A percentile compares a stretch with the other conserved stretches of the same genome.
phyloP scores from a whole-genome alignment of 2,888 invertebrate species.

The Drosophila flavopinicola region DNA sequence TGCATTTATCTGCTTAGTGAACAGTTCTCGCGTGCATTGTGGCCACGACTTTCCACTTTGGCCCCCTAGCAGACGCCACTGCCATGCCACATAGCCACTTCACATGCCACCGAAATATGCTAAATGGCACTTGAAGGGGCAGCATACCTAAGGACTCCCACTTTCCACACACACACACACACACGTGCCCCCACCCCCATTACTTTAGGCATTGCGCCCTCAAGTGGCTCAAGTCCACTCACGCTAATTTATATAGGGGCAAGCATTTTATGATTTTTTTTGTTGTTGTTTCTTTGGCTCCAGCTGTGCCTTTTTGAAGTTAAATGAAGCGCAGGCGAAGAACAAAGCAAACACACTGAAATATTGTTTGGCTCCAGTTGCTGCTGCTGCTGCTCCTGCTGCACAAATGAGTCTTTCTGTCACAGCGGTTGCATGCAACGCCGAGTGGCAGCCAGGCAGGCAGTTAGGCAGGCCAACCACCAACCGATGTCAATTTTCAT shows the following conservation, averaged over 20 bases:
- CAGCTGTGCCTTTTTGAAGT: constrained; percentile 45
- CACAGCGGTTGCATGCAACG: constrained; percentile 41
- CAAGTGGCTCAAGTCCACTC: constrained; percentile 63
- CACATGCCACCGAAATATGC: constrained; percentile 61
- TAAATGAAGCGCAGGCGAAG: constrained; percentile 61
- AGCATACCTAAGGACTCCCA: constrained; percentile 1
- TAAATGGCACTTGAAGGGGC: constrained; percentile 62
- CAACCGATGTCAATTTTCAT: constrained; percentile 40
- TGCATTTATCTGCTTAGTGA: constrained; percentile 52
- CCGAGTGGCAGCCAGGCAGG: constrained; percentile 3
- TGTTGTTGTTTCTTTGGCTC: constrained; percentile 10
- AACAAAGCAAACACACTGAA: constrained; percentile 54
- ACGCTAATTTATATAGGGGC: constrained; percentile 65
- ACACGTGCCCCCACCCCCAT: constrained; percentile 12
- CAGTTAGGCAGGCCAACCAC: constrained; percentile 2
- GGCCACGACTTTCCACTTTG: constrained; percentile 30
- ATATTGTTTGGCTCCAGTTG: constrained; percentile 27
- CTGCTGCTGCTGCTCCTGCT: constrained; percentile 8
- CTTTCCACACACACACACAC: neutral
- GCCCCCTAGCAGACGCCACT: no score
- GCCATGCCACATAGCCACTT: constrained; percentile 18
- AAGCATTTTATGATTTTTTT: constrained; percentile 13
- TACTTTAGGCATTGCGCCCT: constrained; percentile 56
- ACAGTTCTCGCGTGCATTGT: constrained; percentile 29
- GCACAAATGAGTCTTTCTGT: constrained; percentile 27